Base-by-base conservation (phyloP, 2,113 vertebrate species). In the Hippolais icterina region DNA sequence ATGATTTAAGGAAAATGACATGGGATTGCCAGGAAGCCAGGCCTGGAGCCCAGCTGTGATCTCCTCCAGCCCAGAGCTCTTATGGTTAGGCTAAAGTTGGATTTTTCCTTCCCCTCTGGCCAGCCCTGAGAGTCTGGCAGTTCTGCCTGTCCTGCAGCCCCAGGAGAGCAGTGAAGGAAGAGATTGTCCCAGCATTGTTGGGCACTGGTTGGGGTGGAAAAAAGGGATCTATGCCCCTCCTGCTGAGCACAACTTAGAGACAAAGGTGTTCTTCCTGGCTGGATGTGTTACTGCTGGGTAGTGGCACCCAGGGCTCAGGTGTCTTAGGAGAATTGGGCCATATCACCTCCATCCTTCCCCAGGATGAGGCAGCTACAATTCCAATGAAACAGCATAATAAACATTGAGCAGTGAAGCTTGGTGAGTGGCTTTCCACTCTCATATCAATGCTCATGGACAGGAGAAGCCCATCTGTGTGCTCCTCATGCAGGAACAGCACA, bases 31-130 rank as follows among this genome's bases (percentile, higher is more conserved):
- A 71, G 81, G 47, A 89, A 89, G 21, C 25, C 6, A 9, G 72
- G 87, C 84, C 74, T 52, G 81, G 35, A 91, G 69, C 84, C 74
- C 90, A 68, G 47, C 31, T 79, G 25, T 94, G 21, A 63, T 64
- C 87, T 71, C 33, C 56, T 64, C 44, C 28, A 35, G 35, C 81
- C 78, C 86, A 78, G 29, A 93, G 65, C 24, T 53, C 65, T 95
- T 84, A 91, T 10, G 0, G 60, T 68, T 59, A 87, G 17, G 44
- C 39, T 91, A 78, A 93, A 95, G 56, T 84, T 82, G 87, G 83
- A 87, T 87, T 94, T 83, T 91, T 95, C 20, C 79, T 81, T 79
- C 42, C 24, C 19, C 31, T 39, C 72, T 54, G 68, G 29, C 61
- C 78, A 92, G 35, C 19, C 50, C 44, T 64, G 5, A 27, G 56